Conservation (phyloP, 2,888 invertebrate genomes). For the Labia minor region DNA sequence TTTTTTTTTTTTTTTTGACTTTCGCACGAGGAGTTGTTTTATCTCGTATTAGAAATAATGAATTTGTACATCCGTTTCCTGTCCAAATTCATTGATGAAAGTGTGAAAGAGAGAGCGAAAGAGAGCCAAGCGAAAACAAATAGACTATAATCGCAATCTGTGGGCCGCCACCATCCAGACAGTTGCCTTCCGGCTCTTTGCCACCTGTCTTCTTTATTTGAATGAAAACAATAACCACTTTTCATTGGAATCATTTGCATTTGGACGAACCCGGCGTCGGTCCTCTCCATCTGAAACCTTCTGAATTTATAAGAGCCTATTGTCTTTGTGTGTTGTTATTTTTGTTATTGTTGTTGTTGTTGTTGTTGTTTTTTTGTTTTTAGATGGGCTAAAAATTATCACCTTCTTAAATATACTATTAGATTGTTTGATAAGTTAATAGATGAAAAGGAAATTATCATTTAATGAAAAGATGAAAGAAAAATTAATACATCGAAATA, state of each 20-base stretch:
- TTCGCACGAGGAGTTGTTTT: background rate
- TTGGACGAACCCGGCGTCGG: background rate
- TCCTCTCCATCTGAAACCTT: background rate
- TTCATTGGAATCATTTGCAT: constrained; percentile 7
- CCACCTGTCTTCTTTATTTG: constrained; percentile 5
- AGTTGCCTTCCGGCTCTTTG: constrained; percentile 1
- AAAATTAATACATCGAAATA: too few species aligned
- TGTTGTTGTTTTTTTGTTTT: too few species aligned
- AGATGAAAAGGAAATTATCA: too few species aligned
- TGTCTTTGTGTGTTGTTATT: too few species aligned
- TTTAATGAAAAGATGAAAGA: too few species aligned
- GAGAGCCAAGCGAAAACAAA: background rate
- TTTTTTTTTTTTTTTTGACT: too few species aligned
- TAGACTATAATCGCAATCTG: background rate
- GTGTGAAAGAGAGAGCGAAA: background rate
- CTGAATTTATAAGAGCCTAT: constrained; percentile 2
- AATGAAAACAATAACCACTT: constrained; percentile 7
- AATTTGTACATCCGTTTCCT: background rate
- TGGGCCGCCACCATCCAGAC: background rate
- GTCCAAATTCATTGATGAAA: background rate
- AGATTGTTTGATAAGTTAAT: too few species aligned
- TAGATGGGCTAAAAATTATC: too few species aligned
- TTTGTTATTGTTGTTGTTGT: too few species aligned
- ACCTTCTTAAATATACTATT: too few species aligned
- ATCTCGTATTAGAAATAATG: background rate